Evolutionary conservation across 2,888 invertebrate species (phyloP).

Genomic region (Orthonevra nobilis): DNA sequence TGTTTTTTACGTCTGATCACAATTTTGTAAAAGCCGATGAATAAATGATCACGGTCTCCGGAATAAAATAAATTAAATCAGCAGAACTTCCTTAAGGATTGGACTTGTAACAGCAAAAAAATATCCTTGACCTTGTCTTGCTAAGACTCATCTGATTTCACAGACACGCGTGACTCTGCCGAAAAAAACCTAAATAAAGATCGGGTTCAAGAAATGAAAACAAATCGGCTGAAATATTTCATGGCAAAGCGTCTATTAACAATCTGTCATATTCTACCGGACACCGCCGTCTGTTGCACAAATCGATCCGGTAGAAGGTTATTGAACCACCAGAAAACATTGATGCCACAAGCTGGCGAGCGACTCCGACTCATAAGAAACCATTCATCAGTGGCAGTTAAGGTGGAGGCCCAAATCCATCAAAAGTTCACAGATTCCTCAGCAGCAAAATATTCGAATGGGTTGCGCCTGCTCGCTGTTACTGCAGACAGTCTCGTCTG

Average conservation of each 20-base stretch:
- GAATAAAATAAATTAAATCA: no score
- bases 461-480: conserved; percentile 50
- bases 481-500: conserved; percentile 68
- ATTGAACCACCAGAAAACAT: conserved; percentile 64
- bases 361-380: conserved; percentile 71
- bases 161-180: no score
- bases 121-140: no score
- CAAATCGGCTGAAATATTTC: conserved; percentile 61
- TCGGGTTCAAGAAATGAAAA: conserved; percentile 57
- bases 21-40: no score
- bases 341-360: conserved; percentile 42
- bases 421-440: conserved; percentile 72
- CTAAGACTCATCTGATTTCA: no score
- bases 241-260: conserved; percentile 59
- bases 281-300: conserved; percentile 49
- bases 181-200: no score
- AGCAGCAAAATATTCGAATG: conserved; percentile 43
- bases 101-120: no score
- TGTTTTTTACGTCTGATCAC: no score
- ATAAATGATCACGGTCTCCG: no score
- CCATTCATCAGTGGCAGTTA: conserved; percentile 80
- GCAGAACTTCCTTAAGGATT: no score
- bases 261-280: conserved; percentile 67
- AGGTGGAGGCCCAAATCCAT: conserved; percentile 80
- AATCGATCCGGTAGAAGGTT: conserved; percentile 67